Evolutionary conservation across 2,113 vertebrate genomes (phyloP), one percentile per base, ranked within the genome.

Genomic region (Muntiacus muntjak): DNA sequence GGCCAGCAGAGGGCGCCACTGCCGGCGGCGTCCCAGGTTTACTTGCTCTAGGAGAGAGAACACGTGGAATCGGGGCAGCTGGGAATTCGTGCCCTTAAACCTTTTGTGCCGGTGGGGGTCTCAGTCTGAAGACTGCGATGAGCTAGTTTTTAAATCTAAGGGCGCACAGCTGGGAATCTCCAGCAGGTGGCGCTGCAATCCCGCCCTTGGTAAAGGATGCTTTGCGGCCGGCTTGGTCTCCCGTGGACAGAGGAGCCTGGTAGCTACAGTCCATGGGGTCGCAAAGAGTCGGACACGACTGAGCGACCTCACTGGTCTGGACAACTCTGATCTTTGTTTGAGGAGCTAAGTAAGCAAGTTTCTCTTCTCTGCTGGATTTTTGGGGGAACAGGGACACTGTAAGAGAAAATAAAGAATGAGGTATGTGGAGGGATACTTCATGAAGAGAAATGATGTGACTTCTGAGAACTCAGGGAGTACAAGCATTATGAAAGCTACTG

Each of bases 111-210:
- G 16, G 5, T 2, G 6, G n/a, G 50, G 13, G 5, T 55, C 3
- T 40, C 76, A 16, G 16, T 11, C 9, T 43, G 26, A 88, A 17
- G 96, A 30, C 33, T 4, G 16, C 19, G 7, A 1, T 3, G 45
- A 40, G n/a, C 54, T 4, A 9, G 1, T 25, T 0, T 10, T 50
- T 54, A 79, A 92, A 47, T 3, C 47, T 4, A 4, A 7, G 23
- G 8, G 50, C 43, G 55, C 79, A 7, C 26, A 6, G 50, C 85
- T 71, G 23, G 0, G 21, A 12, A 0, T 13, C 0, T 55, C 95
- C 97, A 96, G 96, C 91, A 98, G 95, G 86, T 87, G 97, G 93
- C 88, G 1, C 89, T 62, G 23, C 58, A 36, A 5, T 3, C 95
- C 67, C 5, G 14, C 45, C 47, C 43, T 81, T 5, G 8, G 28